Conservation (phyloP, 2,113 vertebrate species). For the Sula dactylatra region DNA sequence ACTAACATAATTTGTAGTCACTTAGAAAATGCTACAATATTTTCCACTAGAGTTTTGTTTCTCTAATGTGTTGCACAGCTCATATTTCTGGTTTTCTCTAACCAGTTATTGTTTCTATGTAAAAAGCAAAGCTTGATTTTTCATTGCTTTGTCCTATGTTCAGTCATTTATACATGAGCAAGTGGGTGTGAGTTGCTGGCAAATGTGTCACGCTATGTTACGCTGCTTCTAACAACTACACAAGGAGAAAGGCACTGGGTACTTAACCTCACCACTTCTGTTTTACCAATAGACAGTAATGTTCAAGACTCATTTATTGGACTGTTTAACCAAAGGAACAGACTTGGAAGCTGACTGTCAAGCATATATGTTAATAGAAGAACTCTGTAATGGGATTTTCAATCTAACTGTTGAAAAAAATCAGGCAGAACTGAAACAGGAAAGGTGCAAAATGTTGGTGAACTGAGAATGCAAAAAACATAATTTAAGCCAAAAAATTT, state of each 20-base stretch:
- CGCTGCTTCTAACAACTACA: neutral
- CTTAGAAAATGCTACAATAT: neutral
- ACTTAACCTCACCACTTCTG: neutral
- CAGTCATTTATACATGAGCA: conserved; percentile 3
- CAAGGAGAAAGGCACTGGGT: neutral
- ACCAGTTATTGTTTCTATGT: neutral
- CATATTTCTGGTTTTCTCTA: neutral
- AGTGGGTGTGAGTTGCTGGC: conserved; percentile 32
- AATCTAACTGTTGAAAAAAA: neutral
- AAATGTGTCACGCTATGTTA: neutral
- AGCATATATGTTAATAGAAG: neutral
- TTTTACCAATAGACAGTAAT: neutral
- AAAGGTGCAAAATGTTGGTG: neutral
- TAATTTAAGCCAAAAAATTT: neutral
- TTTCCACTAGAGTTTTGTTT: neutral
- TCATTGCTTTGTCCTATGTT: conserved; percentile 14
- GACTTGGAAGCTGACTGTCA: neutral
- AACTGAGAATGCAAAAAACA: neutral
- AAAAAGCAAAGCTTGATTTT: conserved; percentile 1
- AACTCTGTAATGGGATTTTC: neutral
- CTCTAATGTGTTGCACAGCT: neutral
- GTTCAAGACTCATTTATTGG: neutral
- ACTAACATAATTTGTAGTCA: neutral
- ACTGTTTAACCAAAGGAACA: neutral
- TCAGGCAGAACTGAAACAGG: neutral